These are phyloP conservation scores for Haliaeetus leucogaster DNA, from an alignment of 2,113 vertebrate species.

Conservation along the genomic window DNA sequence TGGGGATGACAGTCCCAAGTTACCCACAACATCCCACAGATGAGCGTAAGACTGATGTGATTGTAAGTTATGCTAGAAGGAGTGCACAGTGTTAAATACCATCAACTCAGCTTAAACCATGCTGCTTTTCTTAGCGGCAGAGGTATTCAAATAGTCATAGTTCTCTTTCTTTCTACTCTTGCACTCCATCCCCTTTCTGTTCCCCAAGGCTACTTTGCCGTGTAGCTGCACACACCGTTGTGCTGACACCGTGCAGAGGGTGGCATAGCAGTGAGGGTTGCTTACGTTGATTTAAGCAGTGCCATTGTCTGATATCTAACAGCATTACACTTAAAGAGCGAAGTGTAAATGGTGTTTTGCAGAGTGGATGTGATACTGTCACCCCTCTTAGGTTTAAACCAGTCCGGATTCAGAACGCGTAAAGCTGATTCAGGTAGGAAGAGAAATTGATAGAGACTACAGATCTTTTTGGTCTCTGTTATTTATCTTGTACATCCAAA, in stretches of 20 bases:
- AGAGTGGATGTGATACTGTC: not conserved
- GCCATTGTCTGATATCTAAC: not conserved
- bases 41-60: not conserved
- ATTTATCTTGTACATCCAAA: not conserved
- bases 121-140: not conserved
- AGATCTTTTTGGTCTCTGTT: not conserved
- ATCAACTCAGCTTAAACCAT: not conserved
- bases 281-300: not conserved
- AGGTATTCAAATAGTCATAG: not conserved
- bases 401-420: not conserved
- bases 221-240: not conserved
- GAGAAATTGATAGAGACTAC: not conserved
- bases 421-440: not conserved
- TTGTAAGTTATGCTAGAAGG: not conserved
- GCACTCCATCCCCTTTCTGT: not conserved
- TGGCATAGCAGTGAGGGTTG: not conserved
- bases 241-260: not conserved
- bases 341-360: not conserved
- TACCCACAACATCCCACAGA: not conserved
- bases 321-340: rapidly evolving
- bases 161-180: not conserved
- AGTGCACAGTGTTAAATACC: not conserved
- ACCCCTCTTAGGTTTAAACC: not conserved
- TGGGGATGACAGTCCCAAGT: not conserved
- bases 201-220: not conserved